Percentiles rank a stretch among this genome's conserved stretches.
These are phyloP conservation scores for Orientallactaga bullata DNA, from an alignment of 2,113 vertebrate genomes.

Conservation along the genomic window DNA sequence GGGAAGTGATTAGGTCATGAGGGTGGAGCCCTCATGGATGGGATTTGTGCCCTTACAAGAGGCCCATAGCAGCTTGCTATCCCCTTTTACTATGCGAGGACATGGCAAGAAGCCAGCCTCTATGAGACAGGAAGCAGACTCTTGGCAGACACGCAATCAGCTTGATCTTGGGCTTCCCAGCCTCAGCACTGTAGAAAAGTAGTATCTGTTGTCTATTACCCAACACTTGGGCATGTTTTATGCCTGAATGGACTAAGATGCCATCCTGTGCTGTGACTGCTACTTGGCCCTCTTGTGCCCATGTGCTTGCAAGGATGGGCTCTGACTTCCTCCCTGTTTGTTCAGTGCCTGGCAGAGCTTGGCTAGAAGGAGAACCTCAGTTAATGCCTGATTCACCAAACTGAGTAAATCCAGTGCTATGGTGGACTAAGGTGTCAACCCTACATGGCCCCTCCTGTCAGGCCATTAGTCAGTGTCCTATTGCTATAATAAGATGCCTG, in stretches of 20 bases:
- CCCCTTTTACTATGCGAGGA: neutral
- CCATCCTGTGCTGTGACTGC: neutral
- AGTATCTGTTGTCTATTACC: neutral
- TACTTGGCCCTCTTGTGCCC: neutral
- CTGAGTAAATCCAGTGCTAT: neutral
- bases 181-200: neutral
- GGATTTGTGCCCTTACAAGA: neutral
- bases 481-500: neutral
- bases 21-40: neutral
- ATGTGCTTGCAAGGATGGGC: neutral
- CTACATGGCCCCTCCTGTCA: no score
- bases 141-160: neutral
- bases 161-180: neutral
- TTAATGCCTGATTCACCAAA: neutral
- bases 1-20: neutral
- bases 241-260: neutral
- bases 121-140: neutral
- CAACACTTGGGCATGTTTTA: neutral
- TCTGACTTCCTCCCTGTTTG: neutral
- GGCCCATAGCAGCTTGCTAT: neutral
- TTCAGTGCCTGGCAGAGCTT: neutral
- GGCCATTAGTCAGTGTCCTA: neutral
- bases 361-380: neutral
- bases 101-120: neutral
- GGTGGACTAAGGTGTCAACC: neutral